A percentile compares a stretch with the other conserved stretches of the same genome.
These are phyloP conservation scores for Ectemnius lituratus DNA, from an alignment of 2,888 invertebrate genomes.

Conservation along the genomic window DNA sequence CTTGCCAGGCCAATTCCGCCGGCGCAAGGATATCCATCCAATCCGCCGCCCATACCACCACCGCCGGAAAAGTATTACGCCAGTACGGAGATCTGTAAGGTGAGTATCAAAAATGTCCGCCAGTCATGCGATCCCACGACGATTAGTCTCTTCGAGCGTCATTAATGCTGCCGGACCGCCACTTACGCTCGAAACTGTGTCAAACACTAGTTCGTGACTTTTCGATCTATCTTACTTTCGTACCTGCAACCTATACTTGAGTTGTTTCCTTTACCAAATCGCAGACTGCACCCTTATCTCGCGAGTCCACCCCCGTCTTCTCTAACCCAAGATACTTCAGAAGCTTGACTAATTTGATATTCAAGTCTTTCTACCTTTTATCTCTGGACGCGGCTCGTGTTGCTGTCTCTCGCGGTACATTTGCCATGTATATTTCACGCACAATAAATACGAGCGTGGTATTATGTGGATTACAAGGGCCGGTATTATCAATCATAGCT, in stretches of 20 bases:
- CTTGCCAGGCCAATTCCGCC: constrained; percentile 73
- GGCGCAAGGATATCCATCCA: constrained; percentile 73
- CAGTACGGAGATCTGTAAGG: constrained; percentile 82
- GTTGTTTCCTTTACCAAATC: constrained; percentile 21
- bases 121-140: constrained; percentile 60
- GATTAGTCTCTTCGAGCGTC: constrained; percentile 45
- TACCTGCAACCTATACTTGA: constrained; percentile 19
- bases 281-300: background rate
- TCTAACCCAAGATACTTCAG: too few species aligned
- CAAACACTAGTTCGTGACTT: constrained; percentile 56
- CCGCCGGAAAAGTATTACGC: constrained; percentile 86
- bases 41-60: constrained; percentile 84
- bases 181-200: constrained; percentile 52
- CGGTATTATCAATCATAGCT: constrained; percentile 56
- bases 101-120: constrained; percentile 65
- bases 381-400: too few species aligned
- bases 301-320: too few species aligned
- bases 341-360: too few species aligned
- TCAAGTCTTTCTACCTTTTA: too few species aligned
- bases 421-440: constrained; percentile 12
- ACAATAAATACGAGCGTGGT: constrained; percentile 39
- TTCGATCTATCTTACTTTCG: constrained; percentile 45
- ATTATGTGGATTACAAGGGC: constrained; percentile 56
- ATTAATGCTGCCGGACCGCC: constrained; percentile 40
- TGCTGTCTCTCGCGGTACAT: background rate